Evolutionary conservation across 2,888 invertebrate species (phyloP).

Genomic region (Cataglyphis cursor): DNA sequence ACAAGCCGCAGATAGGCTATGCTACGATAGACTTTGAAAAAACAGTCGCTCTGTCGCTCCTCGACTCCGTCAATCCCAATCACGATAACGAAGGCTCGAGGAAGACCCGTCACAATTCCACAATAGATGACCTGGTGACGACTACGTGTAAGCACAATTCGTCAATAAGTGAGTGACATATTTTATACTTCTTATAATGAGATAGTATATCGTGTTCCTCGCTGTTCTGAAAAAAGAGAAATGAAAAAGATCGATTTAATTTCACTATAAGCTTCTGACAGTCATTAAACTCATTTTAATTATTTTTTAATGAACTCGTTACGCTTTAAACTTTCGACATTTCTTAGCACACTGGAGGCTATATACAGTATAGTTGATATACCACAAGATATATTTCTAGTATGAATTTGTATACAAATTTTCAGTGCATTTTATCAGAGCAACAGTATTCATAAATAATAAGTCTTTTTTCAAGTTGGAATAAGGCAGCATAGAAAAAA

Average conservation of each 20-base stretch:
- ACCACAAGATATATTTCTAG: constrained; percentile 24
- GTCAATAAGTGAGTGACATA: constrained; percentile 88
- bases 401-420: constrained; percentile 28
- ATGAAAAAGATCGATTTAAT: constrained; percentile 23
- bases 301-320: constrained; percentile 3
- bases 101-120: constrained; percentile 94
- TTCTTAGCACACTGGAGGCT: constrained; percentile 27
- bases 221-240: not conserved
- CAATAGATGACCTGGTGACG: constrained; percentile 89
- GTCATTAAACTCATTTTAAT: constrained; percentile 7
- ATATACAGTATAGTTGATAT: constrained; percentile 31
- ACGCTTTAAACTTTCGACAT: constrained; percentile 16
- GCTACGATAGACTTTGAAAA: constrained; percentile 98
- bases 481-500: constrained; percentile 46
- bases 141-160: constrained; percentile 88
- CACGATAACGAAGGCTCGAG: constrained; percentile 92
- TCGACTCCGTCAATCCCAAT: constrained; percentile 92
- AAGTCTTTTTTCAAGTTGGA: constrained; percentile 62
- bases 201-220: constrained; percentile 21
- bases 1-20: constrained; percentile 90
- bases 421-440: constrained; percentile 44
- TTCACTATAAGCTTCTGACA: constrained; percentile 25
- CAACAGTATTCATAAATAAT: constrained; percentile 70
- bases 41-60: constrained; percentile 95
- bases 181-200: constrained; percentile 63